Evolutionary conservation across 2,797 vertebrate species (phyloP), one percentile per base, ranked within the genome.

Genomic region (Gephyroberyx darwinii): DNA sequence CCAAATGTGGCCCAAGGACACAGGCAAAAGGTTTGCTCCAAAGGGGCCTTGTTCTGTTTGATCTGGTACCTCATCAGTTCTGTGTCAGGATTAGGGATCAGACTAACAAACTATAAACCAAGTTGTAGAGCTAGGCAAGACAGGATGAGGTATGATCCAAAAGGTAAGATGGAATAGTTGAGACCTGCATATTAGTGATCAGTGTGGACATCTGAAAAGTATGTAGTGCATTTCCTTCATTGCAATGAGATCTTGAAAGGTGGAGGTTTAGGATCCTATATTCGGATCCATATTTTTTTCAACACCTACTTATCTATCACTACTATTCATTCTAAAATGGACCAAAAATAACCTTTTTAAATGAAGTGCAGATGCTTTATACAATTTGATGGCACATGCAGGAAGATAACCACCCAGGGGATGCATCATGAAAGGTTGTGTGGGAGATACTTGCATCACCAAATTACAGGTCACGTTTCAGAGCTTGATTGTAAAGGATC

Each of bases 1-100:
- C 92, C 78, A 87, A 94, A 93, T 88, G 39, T 47, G 84, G 89
- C 91, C 88, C 90, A 91, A 92, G 84, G 89, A 90, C 78, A 80
- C 74, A 50, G 65, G 80, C 55, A 67, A 84, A 80, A 83, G 52
- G n/a, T 70, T 79, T 20, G 9, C 0, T 78, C 69, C 75, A 53
- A 85, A 76, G 77, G 78, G 68, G 80, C 84, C 87, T 71, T 77
- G 64, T 41, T 62, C 22, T 12, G 3, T 81, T 72, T 72, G 57
- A 39, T 68, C 26, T 69, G 60, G 58, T 69, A 75, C 62, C 66
- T 78, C 66, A 45, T 72, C 26, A 62, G 47, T 45, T 77, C 65
- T 67, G 35, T 65, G 43, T 68, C 54, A 48, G 35, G 50, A 48
- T 87, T 83, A 78, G 62, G 19, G 70, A 75, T 86, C 61, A 73